Evolutionary conservation across 1,140 invertebrate species (phyloP), one percentile per base, ranked within the genome.

Genomic region (Octopus sinensis): DNA sequence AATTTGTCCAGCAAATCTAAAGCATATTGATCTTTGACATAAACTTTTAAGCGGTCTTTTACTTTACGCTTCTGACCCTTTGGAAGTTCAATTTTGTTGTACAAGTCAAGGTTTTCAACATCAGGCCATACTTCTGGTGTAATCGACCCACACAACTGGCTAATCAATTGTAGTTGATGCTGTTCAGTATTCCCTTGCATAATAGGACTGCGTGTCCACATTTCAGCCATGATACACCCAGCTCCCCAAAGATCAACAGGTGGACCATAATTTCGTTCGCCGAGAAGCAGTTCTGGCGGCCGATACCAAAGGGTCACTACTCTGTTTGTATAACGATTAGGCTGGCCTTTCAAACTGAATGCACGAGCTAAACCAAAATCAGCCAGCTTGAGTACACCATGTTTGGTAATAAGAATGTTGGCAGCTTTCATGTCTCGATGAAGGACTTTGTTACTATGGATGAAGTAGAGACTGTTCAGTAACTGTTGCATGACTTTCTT

Each of bases 351-450:
- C 52, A 79, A 54, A 13, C 96, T 97, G 88, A 97, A 97, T 2
- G 97, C 96, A 89, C 97, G 91, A 6, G 92, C 91, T n/a, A 93
- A 86, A 43, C 92, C 92, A 85, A 93, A 93, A 85, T 93, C 92
- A 5, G 92, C 92, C 52, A 93, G 84, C 85, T 92, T 92, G 4
- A 93, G 84, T 1, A 96, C 93, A n/a, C 98, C 98, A 92, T 95
- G 95, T 91, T 98, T 98, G 4, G 97, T 99, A 78, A 99, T 97
- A 4, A 99, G 91, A 78, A 99, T 97, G 93, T 99, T 99, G 0
- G 98, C 98, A 75, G 98, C 97, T 92, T 99, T 99, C 97, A 99
- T 98, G 88, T 99, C 97, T 87, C 97, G 93, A 89, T 97, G 96
- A 0, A 98, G 90, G 85, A 95, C 94, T 90, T 98, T 98, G 91